A percentile compares a stretch with the other conserved stretches of the same genome.
Evolutionary conservation across 1,140 invertebrate species (phyloP).

Genomic region (Leptinotarsa texana): DNA sequence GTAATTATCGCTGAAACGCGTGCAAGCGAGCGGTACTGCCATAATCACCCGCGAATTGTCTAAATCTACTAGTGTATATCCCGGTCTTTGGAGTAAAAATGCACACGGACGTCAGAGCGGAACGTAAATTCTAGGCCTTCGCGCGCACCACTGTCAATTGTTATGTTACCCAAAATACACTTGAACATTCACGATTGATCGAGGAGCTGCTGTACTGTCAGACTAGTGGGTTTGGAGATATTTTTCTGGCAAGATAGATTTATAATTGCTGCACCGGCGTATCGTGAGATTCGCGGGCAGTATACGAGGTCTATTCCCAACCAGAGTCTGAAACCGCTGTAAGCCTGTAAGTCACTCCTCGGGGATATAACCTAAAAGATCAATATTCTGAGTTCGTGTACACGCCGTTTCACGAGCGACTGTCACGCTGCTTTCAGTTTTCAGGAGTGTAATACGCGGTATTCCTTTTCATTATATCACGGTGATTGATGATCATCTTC

Average conservation of each 20-base stretch:
- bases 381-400: slow-evolving; percentile 46
- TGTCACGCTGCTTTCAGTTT: slow-evolving; percentile 14
- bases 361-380: slow-evolving; percentile 53
- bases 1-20: slow-evolving; percentile 98
- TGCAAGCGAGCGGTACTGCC: slow-evolving; percentile 66
- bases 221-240: neutral
- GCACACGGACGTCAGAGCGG: slow-evolving; percentile 16
- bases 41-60: slow-evolving; percentile 38
- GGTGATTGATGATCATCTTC: too few species aligned
- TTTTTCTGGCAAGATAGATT: neutral
- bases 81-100: slow-evolving; percentile 21
- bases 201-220: neutral
- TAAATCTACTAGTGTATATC: slow-evolving; percentile 16
- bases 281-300: slow-evolving; percentile 26
- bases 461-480: neutral
- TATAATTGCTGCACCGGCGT: slow-evolving; percentile 28
- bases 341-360: slow-evolving; percentile 39
- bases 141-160: slow-evolving; percentile 37
- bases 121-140: slow-evolving; percentile 20
- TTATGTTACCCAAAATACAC: slow-evolving; percentile 46
- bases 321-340: slow-evolving; percentile 38
- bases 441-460: slow-evolving; percentile 5
- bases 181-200: slow-evolving; percentile 9
- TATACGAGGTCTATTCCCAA: slow-evolving; percentile 40
- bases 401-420: slow-evolving; percentile 34